Conservation (phyloP, 2,888 invertebrate genomes). For the Slavum lentiscoides region DNA sequence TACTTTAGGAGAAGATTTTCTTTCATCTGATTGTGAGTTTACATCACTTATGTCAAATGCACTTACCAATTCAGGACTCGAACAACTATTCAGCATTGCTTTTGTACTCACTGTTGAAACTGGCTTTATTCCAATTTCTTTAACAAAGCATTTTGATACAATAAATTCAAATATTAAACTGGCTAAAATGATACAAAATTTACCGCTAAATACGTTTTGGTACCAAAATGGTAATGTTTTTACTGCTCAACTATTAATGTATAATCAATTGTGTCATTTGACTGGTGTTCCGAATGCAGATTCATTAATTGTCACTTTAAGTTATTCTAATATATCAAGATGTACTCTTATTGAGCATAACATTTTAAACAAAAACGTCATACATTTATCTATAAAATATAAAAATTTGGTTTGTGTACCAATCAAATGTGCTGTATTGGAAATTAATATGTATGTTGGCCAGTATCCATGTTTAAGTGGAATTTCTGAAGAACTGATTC, state of each 20-base stretch:
- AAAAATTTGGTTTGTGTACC: constrained; percentile 40
- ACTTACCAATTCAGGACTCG: constrained; percentile 1
- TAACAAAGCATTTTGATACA: constrained; percentile 24
- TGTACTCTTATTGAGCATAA: neutral
- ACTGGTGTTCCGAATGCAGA: constrained; percentile 15
- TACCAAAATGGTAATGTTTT: constrained; percentile 15
- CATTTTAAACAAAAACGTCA: neutral
- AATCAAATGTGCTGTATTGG: constrained; percentile 27
- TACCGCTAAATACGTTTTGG: constrained; percentile 35
- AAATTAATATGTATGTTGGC: neutral
- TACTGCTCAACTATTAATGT: constrained; percentile 30
- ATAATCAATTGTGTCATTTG: constrained; percentile 34
- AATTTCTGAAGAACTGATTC: constrained; percentile 32
- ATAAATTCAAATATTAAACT: constrained; percentile 39
- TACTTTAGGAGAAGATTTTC: constrained; percentile 7
- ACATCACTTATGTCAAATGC: constrained; percentile 35
- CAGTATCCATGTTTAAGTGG: constrained; percentile 29
- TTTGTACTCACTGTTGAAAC: constrained; percentile 47
- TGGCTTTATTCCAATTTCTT: constrained; percentile 49
- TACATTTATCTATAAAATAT: neutral
- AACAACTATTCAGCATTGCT: constrained; percentile 28
- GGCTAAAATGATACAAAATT: constrained; percentile 18
- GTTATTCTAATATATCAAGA: constrained; percentile 19
- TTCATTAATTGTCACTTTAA: constrained; percentile 44
- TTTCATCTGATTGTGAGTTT: constrained; percentile 6